Evolutionary conservation across 2,113 vertebrate species (phyloP), one percentile per base, ranked within the genome.

Genomic region (Carollia perspicillata): DNA sequence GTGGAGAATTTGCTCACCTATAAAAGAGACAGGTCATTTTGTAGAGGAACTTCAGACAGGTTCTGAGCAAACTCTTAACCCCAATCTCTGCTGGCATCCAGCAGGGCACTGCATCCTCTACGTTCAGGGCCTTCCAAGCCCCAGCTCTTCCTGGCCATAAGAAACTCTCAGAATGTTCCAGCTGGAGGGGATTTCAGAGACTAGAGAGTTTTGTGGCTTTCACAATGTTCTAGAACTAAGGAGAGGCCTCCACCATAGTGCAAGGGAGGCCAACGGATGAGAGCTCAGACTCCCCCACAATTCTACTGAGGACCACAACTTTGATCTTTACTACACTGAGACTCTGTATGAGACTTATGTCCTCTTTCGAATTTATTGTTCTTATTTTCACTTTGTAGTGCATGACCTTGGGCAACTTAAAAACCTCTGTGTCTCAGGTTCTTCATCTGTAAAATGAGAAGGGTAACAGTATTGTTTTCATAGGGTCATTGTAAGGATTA

Each of bases 221-320:
- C 63, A 30, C 28, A 26, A 3, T 69, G 40, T n/a, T 30, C 55
- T 44, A 18, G 23, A 51, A 22, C 42, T 4, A 53, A 71, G 10
- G 22, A 3, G 68, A 11, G 37, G 23, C 18, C 44, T 69, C 17
- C 17, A 13, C 23, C 1, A 8, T 5, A 7, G 28, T 8, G 28
- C 26, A 4, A 2, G 16, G 2, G 6, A 40, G 26, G 16, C 37
- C 1, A 1, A 37, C 23, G 33, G 40, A 1, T 9, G 30, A 55
- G 77, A 28, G 8, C 0, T 89, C 37, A 87, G 74, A 69, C 20
- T 20, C n/a, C 9, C 3, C 42, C 42, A 4, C 42, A 42, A 22
- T 47, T n/a, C 66, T 55, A 49, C 55, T 51, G 77, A 88, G 30
- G 33, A 63, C 26, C 22, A 22, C 47, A 14, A 11, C 33, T 90